phyloP scores from a whole-genome alignment of 2,113 vertebrate species.

The Callocephalon fimbriatum region DNA sequence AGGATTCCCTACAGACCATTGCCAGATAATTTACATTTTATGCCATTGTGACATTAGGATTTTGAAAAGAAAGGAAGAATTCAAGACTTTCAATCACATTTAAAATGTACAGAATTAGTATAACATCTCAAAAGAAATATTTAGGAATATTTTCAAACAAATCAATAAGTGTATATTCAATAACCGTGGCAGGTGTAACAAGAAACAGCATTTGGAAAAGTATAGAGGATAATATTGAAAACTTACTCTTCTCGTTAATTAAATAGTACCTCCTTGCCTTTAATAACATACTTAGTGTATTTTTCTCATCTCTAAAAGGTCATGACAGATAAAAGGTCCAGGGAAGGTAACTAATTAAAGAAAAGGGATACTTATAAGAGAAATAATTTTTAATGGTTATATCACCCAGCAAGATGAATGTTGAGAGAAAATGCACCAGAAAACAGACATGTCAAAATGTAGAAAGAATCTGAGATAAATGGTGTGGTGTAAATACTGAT shows the following conservation, averaged over 20 bases:
- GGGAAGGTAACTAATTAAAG: constrained; percentile 5
- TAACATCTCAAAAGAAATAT: background rate
- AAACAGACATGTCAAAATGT: background rate
- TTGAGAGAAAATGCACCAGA: background rate
- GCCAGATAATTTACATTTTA: constrained; percentile 25
- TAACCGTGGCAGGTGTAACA: background rate
- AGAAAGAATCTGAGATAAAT: background rate
- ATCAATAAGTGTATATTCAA: background rate
- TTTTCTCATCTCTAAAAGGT: constrained; percentile 15
- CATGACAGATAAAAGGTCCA: background rate
- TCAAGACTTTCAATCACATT: background rate
- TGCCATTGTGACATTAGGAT: background rate
- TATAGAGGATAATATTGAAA: background rate
- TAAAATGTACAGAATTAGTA: background rate
- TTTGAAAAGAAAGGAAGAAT: constrained; percentile 23
- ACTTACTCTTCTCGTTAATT: background rate
- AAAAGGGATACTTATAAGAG: background rate
- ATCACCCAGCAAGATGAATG: background rate
- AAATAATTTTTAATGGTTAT: background rate
- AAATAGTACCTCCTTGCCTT: constrained; percentile 10
- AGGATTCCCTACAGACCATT: background rate
- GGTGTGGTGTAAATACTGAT: background rate
- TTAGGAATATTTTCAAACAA: constrained; percentile 27
- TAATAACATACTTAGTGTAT: background rate
- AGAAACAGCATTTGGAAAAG: background rate